Conservation (phyloP, 2,797 vertebrate genomes). For the Semaprochilodus insignis region DNA sequence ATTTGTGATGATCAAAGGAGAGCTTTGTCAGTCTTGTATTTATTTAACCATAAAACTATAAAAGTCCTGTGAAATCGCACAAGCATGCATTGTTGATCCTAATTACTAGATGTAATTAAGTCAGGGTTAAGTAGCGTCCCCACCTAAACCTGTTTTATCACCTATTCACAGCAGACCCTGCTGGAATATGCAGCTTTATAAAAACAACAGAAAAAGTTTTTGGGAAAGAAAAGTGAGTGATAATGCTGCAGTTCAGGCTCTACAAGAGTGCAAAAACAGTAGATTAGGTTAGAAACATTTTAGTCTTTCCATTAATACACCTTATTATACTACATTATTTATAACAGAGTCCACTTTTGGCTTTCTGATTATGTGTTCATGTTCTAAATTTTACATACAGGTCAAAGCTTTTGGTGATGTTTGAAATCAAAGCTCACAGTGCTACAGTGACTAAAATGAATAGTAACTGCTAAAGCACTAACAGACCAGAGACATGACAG, state of each 20-base stretch:
- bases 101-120: neutral
- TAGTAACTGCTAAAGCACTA: neutral
- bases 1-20: no score
- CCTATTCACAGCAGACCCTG: neutral
- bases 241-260: neutral
- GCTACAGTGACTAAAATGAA: neutral
- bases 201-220: neutral
- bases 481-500: neutral
- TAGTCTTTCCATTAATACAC: neutral
- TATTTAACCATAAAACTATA: no score
- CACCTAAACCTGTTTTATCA: neutral
- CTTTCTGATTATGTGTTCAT: neutral
- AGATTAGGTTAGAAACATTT: neutral
- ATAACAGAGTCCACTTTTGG: neutral
- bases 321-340: neutral
- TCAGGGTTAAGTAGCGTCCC: neutral
- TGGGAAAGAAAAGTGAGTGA: neutral
- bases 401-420: neutral
- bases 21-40: no score
- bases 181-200: neutral
- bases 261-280: neutral
- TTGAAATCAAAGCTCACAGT: neutral
- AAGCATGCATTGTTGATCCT: neutral
- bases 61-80: neutral
- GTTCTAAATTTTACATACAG: neutral